Percentiles rank a stretch among this genome's conserved stretches.
Conservation (phyloP, 2,888 invertebrate species). For the Lithophane ornitopus region DNA sequence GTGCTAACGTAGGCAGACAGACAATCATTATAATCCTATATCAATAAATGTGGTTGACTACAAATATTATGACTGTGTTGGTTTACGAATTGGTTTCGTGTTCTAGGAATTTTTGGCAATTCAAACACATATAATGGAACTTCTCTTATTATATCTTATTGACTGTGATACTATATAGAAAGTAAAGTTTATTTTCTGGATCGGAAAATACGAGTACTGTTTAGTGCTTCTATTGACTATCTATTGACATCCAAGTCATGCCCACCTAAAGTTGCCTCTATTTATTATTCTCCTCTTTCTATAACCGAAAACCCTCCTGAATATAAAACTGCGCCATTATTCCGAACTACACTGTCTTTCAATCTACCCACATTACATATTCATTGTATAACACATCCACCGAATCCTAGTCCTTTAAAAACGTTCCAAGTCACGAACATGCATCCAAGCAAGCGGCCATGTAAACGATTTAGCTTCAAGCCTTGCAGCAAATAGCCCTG, state of each 20-base stretch:
- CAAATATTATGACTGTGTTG: slow-evolving; percentile 20
- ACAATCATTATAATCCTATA: slow-evolving; percentile 23
- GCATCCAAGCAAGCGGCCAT: slow-evolving; percentile 60
- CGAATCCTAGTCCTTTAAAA: slow-evolving; percentile 61
- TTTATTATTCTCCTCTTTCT: slow-evolving; percentile 51
- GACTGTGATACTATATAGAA: not conserved
- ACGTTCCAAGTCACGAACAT: slow-evolving; percentile 67
- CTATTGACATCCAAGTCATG: slow-evolving; percentile 36
- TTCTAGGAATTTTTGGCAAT: slow-evolving; percentile 17
- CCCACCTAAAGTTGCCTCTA: slow-evolving; percentile 32
- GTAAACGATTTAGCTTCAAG: slow-evolving; percentile 71
- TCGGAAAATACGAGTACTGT: not conserved
- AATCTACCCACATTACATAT: slow-evolving; percentile 65
- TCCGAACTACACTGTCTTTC: slow-evolving; percentile 64
- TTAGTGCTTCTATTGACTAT: slow-evolving; percentile 9
- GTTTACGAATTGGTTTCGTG: slow-evolving; percentile 18
- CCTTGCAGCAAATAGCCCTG: slow-evolving; percentile 66
- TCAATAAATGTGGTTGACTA: slow-evolving; percentile 16
- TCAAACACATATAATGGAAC: not conserved
- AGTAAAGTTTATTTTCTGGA: not conserved
- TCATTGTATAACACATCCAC: slow-evolving; percentile 60
- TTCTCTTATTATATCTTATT: not conserved
- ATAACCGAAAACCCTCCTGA: slow-evolving; percentile 48
- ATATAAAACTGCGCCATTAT: slow-evolving; percentile 56
- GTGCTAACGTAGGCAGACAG: not conserved